phyloP scores from a whole-genome alignment of 1,140 invertebrate species.

The Drosophila seguyi region DNA sequence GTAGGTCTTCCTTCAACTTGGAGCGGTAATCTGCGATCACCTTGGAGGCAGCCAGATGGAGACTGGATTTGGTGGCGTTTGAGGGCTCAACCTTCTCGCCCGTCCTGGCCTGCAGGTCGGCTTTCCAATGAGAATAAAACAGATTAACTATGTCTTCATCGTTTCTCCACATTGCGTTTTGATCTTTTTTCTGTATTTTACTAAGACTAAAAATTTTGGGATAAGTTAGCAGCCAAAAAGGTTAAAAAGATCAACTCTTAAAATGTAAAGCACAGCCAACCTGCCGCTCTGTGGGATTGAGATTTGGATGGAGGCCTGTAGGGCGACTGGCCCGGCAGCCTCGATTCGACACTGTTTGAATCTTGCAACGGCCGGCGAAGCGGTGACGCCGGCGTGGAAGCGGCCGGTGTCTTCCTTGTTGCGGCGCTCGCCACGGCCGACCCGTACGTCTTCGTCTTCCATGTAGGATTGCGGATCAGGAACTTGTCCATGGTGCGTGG shows the following conservation, averaged over 20 bases:
- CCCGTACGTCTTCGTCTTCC: conserved; percentile 62
- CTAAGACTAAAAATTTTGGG: conserved; percentile 34
- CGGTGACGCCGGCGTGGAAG: conserved; percentile 7
- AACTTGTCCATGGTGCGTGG: conserved; percentile 59
- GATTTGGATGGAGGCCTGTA: conserved; percentile 6
- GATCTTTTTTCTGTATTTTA: not conserved
- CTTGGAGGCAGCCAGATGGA: conserved; percentile 8
- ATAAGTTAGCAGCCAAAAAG: conserved; percentile 28
- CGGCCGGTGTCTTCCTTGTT: conserved; percentile 15
- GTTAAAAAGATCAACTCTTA: not conserved
- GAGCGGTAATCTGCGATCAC: conserved; percentile 3
- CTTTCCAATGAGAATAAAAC: conserved; percentile 24
- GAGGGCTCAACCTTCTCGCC: conserved; percentile 13
- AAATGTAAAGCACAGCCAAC: conserved; percentile 51
- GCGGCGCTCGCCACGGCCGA: conserved; percentile 19
- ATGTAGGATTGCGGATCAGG: conserved; percentile 51
- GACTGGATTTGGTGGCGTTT: not conserved
- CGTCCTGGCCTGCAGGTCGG: conserved; percentile 9
- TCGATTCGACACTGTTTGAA: conserved; percentile 20
- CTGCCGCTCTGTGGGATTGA: conserved; percentile 34
- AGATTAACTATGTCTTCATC: conserved; percentile 20
- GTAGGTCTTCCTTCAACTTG: conserved; percentile 1
- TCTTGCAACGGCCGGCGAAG: conserved; percentile 40
- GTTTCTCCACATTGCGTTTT: conserved; percentile 16
- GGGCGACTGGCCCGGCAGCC: not conserved